Evolutionary conservation across 2,888 invertebrate species (phyloP), one percentile per base, ranked within the genome.

Genomic region (Epinotia bilunana): DNA sequence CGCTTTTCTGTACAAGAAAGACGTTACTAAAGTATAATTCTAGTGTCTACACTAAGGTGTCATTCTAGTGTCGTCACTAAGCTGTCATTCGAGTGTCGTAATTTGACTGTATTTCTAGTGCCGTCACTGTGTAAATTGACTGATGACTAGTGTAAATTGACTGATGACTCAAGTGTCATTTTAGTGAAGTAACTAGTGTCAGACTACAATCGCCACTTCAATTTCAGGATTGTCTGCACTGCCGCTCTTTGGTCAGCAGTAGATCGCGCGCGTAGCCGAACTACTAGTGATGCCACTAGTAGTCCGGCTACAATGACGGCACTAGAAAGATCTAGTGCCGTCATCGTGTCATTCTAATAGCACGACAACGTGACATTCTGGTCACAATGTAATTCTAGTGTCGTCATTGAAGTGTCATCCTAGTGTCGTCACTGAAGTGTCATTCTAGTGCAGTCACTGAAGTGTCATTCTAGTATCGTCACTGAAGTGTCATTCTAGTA

Each of bases 1-100:
- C 93, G 77, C 87, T 88, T 9, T 83, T 81, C 93, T 93, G 81
- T 4, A 60, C 20, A 64, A 39, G 39, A 39, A 39, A 39, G 9
- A 39, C 39, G 9, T 9, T 39, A 9, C 39, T 39, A 9, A 9
- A 39, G 39, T 39, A 9, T 39, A 3, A 62, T 20, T 57, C 57
- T 20, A 57, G 20, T 18, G 57, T 20, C 12, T 1, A 23, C 58
- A 23, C 23, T 20, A 4, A 58, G 3, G 3, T 12, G 58, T 20
- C 9, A 13, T 58, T 58, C 58, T 58, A 58, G 9, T 0, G 23
- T 58, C 20, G 9, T 23, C 12, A 20, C 7, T 58, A 12, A 20
- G n/a, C 1, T 55, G 55, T n/a, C 6, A 18, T 18, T 55, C 55
- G 5, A 55, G 55, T n/a, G 55, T 18, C n/a, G 55, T 55, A 7